Base-by-base conservation (phyloP, 2,113 vertebrate species). In the Grammomys dolichurus region DNA sequence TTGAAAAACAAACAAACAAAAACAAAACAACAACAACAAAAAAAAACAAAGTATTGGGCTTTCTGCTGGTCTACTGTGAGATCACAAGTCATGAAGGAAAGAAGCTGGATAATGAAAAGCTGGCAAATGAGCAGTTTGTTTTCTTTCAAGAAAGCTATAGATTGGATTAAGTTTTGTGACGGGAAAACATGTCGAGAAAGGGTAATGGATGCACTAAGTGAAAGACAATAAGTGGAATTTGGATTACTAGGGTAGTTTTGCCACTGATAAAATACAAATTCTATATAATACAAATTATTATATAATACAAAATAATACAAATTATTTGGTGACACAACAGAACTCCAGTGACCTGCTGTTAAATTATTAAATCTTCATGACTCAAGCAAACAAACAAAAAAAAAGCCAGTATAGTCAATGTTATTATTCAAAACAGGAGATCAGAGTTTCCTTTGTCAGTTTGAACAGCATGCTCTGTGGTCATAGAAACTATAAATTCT, bases 111-210 rank as follows among this genome's bases (percentile, higher is more conserved):
- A 99, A 98, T 98, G 98, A 98, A 99, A 96, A 98, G 88, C 91
- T 98, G 98, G 98, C 98, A 98, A 98, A 96, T 92, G 96, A 98
- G 97, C 96, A 97, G 98, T 98, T 98, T 98, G 97, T 98, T 98
- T 98, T 98, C 98, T 97, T 98, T 98, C 98, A 96, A 98, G 98
- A 97, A 98, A 98, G 97, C 98, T 98, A 98, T 94, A 98, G 98
- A 98, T 98, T 97, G 97, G 98, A 98, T 98, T 98, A 98, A 98
- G 98, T 99, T 98, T 98, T 98, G 97, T 98, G 98, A 98, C 73
- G 97, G 98, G 98, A 98, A 98, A 98, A 98, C 98, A 98, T 97
- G 96, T 78, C 4, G 58, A 98, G 95, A 97, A 98, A 97, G 98
- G 98, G 96, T 98, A 98, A 96, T 97, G 97, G 97, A 98, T 98